Percentiles rank a stretch among this genome's conserved stretches.
phyloP scores from a whole-genome alignment of 2,797 vertebrate genomes.

The Siniperca scherzeri region DNA sequence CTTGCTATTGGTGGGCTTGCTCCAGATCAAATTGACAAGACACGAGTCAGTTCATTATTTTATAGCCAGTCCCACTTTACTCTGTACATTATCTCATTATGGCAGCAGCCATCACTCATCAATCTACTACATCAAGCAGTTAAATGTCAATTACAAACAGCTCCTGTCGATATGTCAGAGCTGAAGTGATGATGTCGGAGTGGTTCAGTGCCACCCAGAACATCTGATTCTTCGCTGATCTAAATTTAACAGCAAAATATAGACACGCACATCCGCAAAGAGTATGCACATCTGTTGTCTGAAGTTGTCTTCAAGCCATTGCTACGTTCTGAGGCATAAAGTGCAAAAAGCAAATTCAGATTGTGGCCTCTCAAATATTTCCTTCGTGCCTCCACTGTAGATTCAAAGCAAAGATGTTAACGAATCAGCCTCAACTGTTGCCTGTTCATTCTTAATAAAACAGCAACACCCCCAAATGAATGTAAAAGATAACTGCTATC shows the following conservation, averaged over 20 bases:
- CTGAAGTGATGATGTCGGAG: conserved; percentile 16
- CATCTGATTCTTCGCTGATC: conserved; percentile 35
- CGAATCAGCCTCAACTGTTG: not conserved
- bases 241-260: conserved; percentile 23
- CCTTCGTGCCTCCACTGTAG: not conserved
- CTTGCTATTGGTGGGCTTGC: conserved; percentile 58
- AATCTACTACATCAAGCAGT: conserved; percentile 49
- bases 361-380: not conserved
- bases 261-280: conserved; percentile 1
- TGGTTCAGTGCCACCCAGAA: conserved; percentile 34
- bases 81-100: conserved; percentile 38
- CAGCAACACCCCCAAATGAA: not conserved
- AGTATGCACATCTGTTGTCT: not conserved
- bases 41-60: conserved; percentile 60
- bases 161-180: conserved; percentile 46
- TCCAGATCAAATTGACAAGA: conserved; percentile 70
- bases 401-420: not conserved
- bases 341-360: not conserved
- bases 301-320: not conserved
- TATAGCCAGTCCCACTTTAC: conserved; percentile 19
- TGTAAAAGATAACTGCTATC: not conserved
- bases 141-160: conserved; percentile 62
- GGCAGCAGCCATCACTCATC: conserved; percentile 46
- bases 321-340: not conserved
- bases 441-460: not conserved